Base-by-base conservation (phyloP, 37 sponge, comb jelly and placozoan species). In the Bolinopsis microptera region DNA sequence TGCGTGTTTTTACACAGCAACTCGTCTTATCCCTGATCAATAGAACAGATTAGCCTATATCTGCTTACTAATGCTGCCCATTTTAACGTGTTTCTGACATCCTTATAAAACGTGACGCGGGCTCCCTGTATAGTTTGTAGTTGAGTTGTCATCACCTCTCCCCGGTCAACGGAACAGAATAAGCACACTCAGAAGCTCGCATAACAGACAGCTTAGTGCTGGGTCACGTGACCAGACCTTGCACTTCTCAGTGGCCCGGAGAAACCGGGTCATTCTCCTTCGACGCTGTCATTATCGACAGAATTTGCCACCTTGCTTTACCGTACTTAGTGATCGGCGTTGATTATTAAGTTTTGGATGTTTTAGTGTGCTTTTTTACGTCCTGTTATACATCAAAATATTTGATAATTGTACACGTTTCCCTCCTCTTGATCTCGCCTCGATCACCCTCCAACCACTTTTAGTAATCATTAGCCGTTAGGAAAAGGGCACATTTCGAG, bases 331-430 rank as follows among this genome's bases (percentile, higher is more conserved):
- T 26, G 74, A 70, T 70, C 74, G 74, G 74, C 74, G 74, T 70
- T 70, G 74, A 70, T 70, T 70, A 48, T 48, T 48, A 48, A 48
- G 74, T 70, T 70, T 70, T 70, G 74, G 30, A 70, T 70, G 74
- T 70, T 70, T 70, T 70, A 28, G 74, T 26, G 74, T 70, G 74
- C 25, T 22, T 70, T 70, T 5, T 18, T 48, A 48, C 61, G 61
- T 18, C 61, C 61, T 18, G 61, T 48, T 48, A 48, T 48, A 48
- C 61, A 48, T 48, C 13, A 13, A 48, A 48, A 48, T 48, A 48
- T 48, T 48, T 48, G n/a, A n/a, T n/a, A n/a, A n/a, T n/a, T n/a
- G n/a, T n/a, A 48, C 13, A 48, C 61, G 13, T 48, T 48, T 48
- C n/a, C n/a, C n/a, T n/a, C n/a, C n/a, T n/a, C n/a, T n/a, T n/a